These are phyloP conservation scores for Hozukius guyotensis DNA, from an alignment of 2,797 vertebrate genomes.

Conservation along the genomic window DNA sequence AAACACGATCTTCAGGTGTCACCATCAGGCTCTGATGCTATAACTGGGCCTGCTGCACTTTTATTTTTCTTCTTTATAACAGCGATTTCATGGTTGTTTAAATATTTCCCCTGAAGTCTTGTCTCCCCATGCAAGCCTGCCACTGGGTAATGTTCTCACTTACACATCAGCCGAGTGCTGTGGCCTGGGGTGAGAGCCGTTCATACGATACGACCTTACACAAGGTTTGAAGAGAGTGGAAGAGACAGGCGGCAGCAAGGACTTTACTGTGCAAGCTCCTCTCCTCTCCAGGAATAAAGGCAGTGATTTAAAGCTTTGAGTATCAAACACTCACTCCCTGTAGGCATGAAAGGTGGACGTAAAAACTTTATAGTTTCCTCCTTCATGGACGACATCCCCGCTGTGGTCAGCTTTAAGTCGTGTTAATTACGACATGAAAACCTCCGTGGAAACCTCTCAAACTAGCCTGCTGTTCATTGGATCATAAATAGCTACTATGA, in stretches of 20 bases:
- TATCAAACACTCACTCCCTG: background rate
- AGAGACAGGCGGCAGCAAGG: constrained; percentile 46
- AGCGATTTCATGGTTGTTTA: constrained; percentile 5
- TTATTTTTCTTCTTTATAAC: background rate
- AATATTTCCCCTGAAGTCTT: constrained; percentile 6
- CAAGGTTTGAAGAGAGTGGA: constrained; percentile 60
- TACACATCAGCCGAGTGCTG: constrained; percentile 53
- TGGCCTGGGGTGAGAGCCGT: constrained; percentile 40
- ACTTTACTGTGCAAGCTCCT: background rate
- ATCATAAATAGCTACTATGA: background rate
- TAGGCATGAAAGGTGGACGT: background rate
- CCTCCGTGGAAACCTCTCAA: background rate
- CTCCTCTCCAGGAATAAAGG: constrained; percentile 19
- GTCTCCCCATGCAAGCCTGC: background rate
- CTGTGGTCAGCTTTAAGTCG: constrained; percentile 7
- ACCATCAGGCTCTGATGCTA: background rate
- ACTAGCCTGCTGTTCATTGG: background rate
- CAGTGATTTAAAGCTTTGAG: constrained; percentile 15
- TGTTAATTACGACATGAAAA: constrained; percentile 2
- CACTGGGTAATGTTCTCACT: constrained; percentile 60
- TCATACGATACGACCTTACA: constrained; percentile 39
- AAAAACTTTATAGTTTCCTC: constrained; percentile 8
- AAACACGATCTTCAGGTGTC: background rate
- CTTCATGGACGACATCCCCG: constrained; percentile 12
- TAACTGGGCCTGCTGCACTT: background rate